Evolutionary conservation across 2,113 vertebrate species (phyloP), one percentile per base, ranked within the genome.

Genomic region (Macrotis lagotis): DNA sequence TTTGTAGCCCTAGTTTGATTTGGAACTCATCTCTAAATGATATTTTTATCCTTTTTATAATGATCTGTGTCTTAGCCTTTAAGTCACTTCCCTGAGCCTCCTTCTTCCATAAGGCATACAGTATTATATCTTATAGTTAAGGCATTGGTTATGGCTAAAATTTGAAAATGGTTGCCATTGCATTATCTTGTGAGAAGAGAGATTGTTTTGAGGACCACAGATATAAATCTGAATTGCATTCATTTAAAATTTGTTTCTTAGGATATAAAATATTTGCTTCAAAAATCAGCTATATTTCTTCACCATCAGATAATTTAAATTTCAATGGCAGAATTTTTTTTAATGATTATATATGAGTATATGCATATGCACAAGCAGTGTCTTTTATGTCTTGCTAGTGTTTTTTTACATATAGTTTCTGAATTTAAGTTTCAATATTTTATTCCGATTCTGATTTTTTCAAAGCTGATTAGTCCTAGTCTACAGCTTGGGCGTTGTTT

Each of bases 271-370:
- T 89, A 59, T 55, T 90, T 94, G 74, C 47, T 66, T 97, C 47
- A 91, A n/a, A 95, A 96, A 53, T 14, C 8, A 5, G 51, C 1
- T 93, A 16, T 92, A 51, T 94, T 93, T 95, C 47, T 59, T 94
- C 25, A 50, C 11, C 90, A 94, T 93, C 90, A 95, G 94, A 1
- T 96, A 94, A 96, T 95, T 91, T 93, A 94, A 92, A 8, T 88
- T 48, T 90, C 24, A 90, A 12, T 50, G 44, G 59, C 11, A 16
- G 59, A 94, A 16, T 51, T 96, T 83, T 92, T 96, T 88, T 89
- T 91, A 66, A 6, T 92, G 25, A 50, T 16, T 93, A 92, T 50
- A 74, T 55, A 91, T 96, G 28, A 14, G 48, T 47, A 66, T 7
- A 1, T 88, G 89, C 48, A 44, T 91, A 51, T 59, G 89, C 53